These are phyloP conservation scores for Tragopan temminckii DNA, from an alignment of 2,797 vertebrate species.

Conservation along the genomic window DNA sequence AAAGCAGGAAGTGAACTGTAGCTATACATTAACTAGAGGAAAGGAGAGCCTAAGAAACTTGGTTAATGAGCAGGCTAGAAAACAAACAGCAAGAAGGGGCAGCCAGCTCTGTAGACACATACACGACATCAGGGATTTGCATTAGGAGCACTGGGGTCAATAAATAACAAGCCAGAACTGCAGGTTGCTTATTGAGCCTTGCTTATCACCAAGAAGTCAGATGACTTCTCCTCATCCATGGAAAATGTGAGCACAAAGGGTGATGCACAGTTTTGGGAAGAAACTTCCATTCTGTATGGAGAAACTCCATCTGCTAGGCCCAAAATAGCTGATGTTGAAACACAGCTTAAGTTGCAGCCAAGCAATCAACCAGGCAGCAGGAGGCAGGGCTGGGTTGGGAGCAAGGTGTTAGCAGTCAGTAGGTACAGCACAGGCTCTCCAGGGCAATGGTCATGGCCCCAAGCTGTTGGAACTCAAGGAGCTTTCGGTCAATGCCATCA, in stretches of 20 bases:
- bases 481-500: background rate
- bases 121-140: background rate
- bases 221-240: slow-evolving; percentile 60
- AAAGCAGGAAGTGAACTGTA: slow-evolving; percentile 15
- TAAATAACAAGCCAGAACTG: slow-evolving; percentile 7
- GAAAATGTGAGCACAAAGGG: slow-evolving; percentile 59
- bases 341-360: background rate
- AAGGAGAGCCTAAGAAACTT: slow-evolving; percentile 6
- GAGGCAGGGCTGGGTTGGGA: background rate
- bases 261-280: slow-evolving; percentile 50
- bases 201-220: slow-evolving; percentile 59
- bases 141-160: background rate
- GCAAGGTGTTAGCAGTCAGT: background rate
- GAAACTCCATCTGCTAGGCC: slow-evolving; percentile 46
- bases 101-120: background rate
- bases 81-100: background rate
- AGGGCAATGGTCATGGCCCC: background rate
- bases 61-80: background rate
- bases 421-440: background rate
- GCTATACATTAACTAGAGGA: slow-evolving; percentile 55
- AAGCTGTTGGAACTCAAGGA: background rate
- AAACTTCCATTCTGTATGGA: slow-evolving; percentile 28
- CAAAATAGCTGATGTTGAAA: slow-evolving; percentile 52
- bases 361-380: background rate
- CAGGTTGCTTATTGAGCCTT: background rate